Evolutionary conservation across 1,140 invertebrate species (phyloP).

Genomic region (Aphis gossypii): DNA sequence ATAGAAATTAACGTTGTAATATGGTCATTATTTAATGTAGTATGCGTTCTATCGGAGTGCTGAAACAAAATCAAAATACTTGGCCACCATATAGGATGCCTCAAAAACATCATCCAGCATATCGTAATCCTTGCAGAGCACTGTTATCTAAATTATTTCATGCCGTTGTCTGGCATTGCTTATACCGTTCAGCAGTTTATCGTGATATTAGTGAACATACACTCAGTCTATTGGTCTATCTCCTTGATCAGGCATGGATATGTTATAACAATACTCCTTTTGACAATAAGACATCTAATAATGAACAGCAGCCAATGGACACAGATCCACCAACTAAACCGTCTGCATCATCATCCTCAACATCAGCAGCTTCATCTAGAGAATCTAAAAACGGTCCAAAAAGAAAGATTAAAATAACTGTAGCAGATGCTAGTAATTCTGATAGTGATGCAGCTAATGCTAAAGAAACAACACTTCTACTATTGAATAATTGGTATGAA

Average conservation of each 20-base stretch:
- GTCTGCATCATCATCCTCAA: background rate
- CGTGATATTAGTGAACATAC: slow-evolving; percentile 80
- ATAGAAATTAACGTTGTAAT: background rate
- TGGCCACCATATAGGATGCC: slow-evolving; percentile 87
- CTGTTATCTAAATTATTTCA: slow-evolving; percentile 83
- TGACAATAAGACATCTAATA: background rate
- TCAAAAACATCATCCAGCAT: slow-evolving; percentile 70
- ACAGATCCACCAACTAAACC: background rate
- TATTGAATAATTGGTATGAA: slow-evolving; percentile 28
- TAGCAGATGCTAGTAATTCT: background rate
- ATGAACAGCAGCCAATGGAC: background rate
- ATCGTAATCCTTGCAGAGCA: slow-evolving; percentile 75
- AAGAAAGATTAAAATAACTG: background rate
- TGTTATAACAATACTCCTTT: background rate
- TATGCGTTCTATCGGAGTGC: slow-evolving; percentile 11
- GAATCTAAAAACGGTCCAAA: background rate
- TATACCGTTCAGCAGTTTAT: slow-evolving; percentile 82
- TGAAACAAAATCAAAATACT: slow-evolving; percentile 65
- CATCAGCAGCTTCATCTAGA: background rate
- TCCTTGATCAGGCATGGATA: slow-evolving; percentile 64
- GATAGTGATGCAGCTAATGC: background rate
- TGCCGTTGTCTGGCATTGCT: slow-evolving; percentile 81
- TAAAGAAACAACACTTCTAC: background rate
- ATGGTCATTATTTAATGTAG: slow-evolving; percentile 23
- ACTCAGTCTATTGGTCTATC: slow-evolving; percentile 83